Percentiles rank a stretch among this genome's conserved stretches.
phyloP scores from a whole-genome alignment of 2,797 vertebrate species.

The Platyrinchus mystaceus region DNA sequence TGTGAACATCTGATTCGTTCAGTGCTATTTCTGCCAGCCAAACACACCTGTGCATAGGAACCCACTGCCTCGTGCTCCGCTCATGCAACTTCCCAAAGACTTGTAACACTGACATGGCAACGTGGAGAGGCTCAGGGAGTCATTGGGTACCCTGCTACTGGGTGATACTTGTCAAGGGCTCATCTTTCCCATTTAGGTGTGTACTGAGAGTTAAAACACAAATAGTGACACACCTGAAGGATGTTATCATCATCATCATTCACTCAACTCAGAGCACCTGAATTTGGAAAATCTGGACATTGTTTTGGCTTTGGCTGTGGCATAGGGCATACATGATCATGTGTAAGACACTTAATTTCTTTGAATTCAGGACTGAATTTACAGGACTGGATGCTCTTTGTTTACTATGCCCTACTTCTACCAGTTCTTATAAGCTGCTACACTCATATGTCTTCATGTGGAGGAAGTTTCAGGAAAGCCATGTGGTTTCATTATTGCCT shows the following conservation, averaged over 20 bases:
- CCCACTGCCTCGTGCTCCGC: not conserved
- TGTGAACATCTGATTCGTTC: not conserved
- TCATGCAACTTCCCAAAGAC: not conserved
- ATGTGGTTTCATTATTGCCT: not conserved
- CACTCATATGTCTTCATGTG: not conserved
- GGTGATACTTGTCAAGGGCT: not conserved
- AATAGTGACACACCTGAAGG: not conserved
- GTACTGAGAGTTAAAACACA: not conserved
- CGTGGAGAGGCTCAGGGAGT: not conserved
- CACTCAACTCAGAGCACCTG: not conserved
- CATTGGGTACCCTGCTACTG: not conserved
- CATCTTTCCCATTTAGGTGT: not conserved
- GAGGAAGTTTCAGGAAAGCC: not conserved
- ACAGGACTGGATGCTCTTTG: not conserved
- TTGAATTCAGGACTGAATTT: not conserved
- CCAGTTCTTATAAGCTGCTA: not conserved
- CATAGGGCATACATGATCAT: not conserved
- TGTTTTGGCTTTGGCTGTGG: not conserved
- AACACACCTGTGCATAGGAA: not conserved
- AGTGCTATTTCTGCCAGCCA: not conserved
- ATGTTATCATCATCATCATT: not conserved
- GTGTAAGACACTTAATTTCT: not conserved
- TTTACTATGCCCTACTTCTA: not conserved
- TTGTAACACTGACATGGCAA: accelerated
- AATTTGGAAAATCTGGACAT: not conserved